A percentile compares a stretch with the other conserved stretches of the same genome.
Conservation (phyloP, 2,797 vertebrate species). For the Sebastes miniatus region DNA sequence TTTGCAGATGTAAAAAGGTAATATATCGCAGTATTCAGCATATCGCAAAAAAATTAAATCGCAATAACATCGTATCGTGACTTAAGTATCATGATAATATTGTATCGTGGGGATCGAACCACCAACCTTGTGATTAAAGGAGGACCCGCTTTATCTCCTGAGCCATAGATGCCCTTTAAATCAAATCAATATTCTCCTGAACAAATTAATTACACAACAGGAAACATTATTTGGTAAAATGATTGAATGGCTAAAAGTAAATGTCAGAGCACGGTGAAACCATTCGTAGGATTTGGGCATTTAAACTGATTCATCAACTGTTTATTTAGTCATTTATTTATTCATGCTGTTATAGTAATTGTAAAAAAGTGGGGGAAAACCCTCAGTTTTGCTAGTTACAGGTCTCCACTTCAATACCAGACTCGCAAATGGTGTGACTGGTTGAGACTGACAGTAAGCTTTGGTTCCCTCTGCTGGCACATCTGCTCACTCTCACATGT, state of each 20-base stretch:
- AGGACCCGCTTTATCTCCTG: background rate
- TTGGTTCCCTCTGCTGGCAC: conserved; percentile 69
- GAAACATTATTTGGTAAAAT: background rate
- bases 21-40: no score
- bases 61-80: no score
- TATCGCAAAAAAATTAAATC: no score
- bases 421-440: background rate
- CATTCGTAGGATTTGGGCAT: background rate
- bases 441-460: conserved; percentile 2
- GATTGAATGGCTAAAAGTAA: background rate
- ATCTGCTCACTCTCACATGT: background rate
- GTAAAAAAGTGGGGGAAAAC: background rate
- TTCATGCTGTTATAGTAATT: background rate
- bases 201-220: background rate
- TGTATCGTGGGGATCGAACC: background rate
- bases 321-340: background rate
- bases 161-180: background rate
- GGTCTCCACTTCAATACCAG: background rate
- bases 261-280: background rate
- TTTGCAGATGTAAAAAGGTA: no score
- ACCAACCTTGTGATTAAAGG: background rate
- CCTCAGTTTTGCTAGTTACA: background rate
- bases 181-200: background rate
- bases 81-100: no score
- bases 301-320: background rate